phyloP scores from a whole-genome alignment of 2,888 invertebrate species.

The Drosophila conformis region DNA sequence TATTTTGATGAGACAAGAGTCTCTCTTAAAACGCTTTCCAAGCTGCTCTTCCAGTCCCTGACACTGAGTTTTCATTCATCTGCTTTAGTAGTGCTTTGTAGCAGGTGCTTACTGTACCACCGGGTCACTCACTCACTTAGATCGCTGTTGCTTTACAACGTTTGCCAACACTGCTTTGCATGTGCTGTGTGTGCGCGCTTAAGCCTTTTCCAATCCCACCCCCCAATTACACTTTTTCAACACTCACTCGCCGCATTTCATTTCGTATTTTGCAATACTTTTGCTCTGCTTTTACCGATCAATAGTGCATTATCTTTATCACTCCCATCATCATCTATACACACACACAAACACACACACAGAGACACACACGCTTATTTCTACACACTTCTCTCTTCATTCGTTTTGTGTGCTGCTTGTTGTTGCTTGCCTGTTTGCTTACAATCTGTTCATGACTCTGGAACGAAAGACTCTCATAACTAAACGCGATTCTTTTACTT shows the following conservation, averaged over 20 bases:
- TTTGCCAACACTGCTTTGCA: slow-evolving; percentile 50
- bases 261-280: slow-evolving; percentile 26
- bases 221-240: slow-evolving; percentile 12
- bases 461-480: slow-evolving; percentile 24
- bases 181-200: slow-evolving; percentile 42
- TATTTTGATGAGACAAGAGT: slow-evolving; percentile 15
- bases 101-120: slow-evolving; percentile 18
- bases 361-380: slow-evolving; percentile 7
- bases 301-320: slow-evolving; percentile 15
- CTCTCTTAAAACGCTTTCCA: slow-evolving; percentile 7
- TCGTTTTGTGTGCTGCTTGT: slow-evolving; percentile 73
- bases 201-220: slow-evolving; percentile 7
- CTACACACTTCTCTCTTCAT: slow-evolving; percentile 27
- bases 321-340: neutral
- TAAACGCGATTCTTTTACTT: slow-evolving; percentile 42
- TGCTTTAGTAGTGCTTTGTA: slow-evolving; percentile 33
- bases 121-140: slow-evolving; percentile 8
- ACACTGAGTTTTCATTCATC: slow-evolving; percentile 24
- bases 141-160: slow-evolving; percentile 27
- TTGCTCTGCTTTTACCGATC: slow-evolving; percentile 6
- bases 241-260: slow-evolving; percentile 46
- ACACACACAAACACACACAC: neutral
- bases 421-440: slow-evolving; percentile 83
- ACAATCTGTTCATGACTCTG: slow-evolving; percentile 66
- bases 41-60: slow-evolving; percentile 4